Percentiles rank a stretch among this genome's conserved stretches.
phyloP scores from a whole-genome alignment of 2,113 vertebrate genomes.

The Lycocorax pyrrhopterus region DNA sequence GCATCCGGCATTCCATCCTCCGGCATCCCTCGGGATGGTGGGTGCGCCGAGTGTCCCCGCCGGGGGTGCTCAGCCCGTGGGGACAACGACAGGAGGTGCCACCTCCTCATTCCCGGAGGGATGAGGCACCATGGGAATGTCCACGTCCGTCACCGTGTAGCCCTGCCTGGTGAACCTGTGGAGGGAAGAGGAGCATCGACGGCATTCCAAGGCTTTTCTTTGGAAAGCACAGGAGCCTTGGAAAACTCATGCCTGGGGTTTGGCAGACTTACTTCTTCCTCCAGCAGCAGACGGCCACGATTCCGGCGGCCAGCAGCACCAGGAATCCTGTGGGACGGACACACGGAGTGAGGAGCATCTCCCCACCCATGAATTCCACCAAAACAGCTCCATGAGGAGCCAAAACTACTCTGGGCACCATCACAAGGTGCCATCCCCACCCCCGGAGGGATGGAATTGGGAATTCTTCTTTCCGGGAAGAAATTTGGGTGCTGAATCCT shows the following conservation, averaged over 20 bases:
- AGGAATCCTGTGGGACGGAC: not conserved
- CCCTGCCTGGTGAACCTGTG: accelerated
- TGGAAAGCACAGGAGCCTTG: accelerated
- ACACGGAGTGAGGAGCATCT: accelerated
- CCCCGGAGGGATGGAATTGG: accelerated
- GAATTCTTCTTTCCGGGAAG: not conserved
- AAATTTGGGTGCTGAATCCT: not conserved
- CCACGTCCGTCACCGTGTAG: accelerated
- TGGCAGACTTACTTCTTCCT: not conserved
- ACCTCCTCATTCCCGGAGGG: not conserved
- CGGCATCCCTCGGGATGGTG: not conserved
- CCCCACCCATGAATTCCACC: accelerated
- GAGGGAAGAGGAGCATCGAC: accelerated
- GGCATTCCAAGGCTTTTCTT: not conserved
- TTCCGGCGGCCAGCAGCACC: accelerated
- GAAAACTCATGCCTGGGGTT: not conserved
- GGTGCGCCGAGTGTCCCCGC: accelerated
- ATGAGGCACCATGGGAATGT: not conserved
- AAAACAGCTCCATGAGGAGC: not conserved
- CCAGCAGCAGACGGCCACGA: not conserved
- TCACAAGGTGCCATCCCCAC: not conserved
- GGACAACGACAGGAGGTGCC: accelerated
- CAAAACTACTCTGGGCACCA: accelerated
- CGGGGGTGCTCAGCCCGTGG: not conserved
- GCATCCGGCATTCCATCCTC: accelerated